These are phyloP conservation scores for Axinella damicornis DNA, from an alignment of 37 sponge, comb jelly and placozoan species.

Conservation along the genomic window DNA sequence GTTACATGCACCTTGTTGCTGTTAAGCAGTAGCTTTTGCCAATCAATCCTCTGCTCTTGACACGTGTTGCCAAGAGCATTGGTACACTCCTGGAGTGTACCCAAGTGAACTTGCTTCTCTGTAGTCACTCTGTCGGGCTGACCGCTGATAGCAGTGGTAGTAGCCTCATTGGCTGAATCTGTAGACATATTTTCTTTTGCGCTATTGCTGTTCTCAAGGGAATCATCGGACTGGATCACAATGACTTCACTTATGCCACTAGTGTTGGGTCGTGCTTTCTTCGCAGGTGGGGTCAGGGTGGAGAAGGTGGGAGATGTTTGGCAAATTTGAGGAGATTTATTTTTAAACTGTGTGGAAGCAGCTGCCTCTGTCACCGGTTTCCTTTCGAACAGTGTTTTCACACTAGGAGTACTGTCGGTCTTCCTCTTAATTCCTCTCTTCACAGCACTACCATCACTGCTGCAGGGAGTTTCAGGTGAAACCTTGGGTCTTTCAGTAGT, in stretches of 20 bases:
- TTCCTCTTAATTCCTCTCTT: slow-evolving; percentile 1
- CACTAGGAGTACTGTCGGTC: background rate
- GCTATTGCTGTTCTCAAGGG: background rate
- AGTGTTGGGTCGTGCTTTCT: too few relatives aligned
- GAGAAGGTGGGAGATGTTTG: too few relatives aligned
- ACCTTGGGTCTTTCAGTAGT: too few relatives aligned
- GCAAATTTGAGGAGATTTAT: too few relatives aligned
- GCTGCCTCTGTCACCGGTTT: too few relatives aligned
- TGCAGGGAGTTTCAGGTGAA: too few relatives aligned
- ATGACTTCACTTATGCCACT: too few relatives aligned
- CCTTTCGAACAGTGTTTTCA: background rate
- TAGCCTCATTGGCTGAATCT: background rate
- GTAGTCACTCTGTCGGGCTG: too few relatives aligned
- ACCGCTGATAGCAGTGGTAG: too few relatives aligned
- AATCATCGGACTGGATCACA: too few relatives aligned
- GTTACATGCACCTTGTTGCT: background rate
- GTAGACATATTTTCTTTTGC: background rate
- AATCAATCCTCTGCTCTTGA: background rate
- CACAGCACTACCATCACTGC: background rate
- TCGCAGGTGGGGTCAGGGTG: too few relatives aligned
- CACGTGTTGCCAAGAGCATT: background rate
- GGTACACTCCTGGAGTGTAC: background rate
- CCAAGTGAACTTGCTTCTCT: background rate
- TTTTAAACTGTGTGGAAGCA: too few relatives aligned
- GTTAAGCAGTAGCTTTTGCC: background rate